A percentile compares a stretch with the other conserved stretches of the same genome.
Conservation (phyloP, 1,140 invertebrate genomes). For the Drosophila bocqueti region DNA sequence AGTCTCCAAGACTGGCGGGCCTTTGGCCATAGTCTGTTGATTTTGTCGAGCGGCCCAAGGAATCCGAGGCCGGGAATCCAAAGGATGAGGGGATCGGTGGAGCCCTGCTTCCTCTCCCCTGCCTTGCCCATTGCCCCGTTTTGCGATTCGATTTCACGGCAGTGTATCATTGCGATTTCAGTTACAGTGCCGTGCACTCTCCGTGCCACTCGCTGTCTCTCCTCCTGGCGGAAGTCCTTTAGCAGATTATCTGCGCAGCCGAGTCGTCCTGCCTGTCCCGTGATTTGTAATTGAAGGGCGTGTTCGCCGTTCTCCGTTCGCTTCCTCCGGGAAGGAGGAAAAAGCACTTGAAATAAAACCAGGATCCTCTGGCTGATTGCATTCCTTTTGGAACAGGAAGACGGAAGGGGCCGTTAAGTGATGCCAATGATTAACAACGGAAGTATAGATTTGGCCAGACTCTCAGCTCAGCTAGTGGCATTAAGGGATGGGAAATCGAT, state of each 20-base stretch:
- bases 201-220: slow-evolving; percentile 1
- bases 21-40: slow-evolving; percentile 73
- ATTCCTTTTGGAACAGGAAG: slow-evolving; percentile 7
- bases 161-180: slow-evolving; percentile 83
- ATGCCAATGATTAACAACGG: slow-evolving; percentile 85
- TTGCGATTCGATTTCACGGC: slow-evolving; percentile 72
- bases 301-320: slow-evolving; percentile 43
- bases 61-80: slow-evolving; percentile 12
- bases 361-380: slow-evolving; percentile 21
- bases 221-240: slow-evolving; percentile 80
- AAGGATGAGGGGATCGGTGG: slow-evolving; percentile 10
- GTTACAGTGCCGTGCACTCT: slow-evolving; percentile 49
- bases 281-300: slow-evolving; percentile 85
- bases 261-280: slow-evolving; percentile 37
- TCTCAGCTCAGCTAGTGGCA: background rate
- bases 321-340: slow-evolving; percentile 5
- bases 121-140: background rate
- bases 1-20: slow-evolving; percentile 36
- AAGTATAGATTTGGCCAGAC: slow-evolving; percentile 80
- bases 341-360: slow-evolving; percentile 38
- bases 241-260: slow-evolving; percentile 79
- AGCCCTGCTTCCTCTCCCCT: slow-evolving; percentile 6
- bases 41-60: slow-evolving; percentile 56
- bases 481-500: slow-evolving; percentile 52
- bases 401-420: slow-evolving; percentile 84